Evolutionary conservation across 2,113 vertebrate species (phyloP), one percentile per base, ranked within the genome.

Genomic region (Panthera uncia): DNA sequence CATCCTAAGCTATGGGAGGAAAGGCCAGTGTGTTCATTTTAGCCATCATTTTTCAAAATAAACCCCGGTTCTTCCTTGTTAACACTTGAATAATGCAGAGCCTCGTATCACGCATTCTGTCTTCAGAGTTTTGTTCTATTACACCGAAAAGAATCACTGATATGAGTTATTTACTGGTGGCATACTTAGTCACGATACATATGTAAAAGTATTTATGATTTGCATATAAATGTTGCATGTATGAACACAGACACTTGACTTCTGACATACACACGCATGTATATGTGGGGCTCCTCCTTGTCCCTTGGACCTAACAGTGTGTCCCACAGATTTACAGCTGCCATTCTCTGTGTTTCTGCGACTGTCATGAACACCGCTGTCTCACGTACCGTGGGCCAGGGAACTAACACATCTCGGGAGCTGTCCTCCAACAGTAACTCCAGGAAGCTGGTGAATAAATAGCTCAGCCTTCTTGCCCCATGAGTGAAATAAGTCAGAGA

Each of bases 231-330:
- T 25, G 38, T 6, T 52, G 9, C 38, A 31, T 48, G 21, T 45
- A 19, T 69, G 41, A 82, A 25, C 52, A 82, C 13, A 78, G 23
- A 76, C 7, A 1, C 11, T 41, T 74, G 63, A 19, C 41, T 71
- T 83, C 18, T 36, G 21, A 31, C 16, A 36, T 23, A 27, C 5
- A 74, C 0, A 3, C 66, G 71, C 66, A 48, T 27, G 45, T 55
- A 5, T 29, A 66, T 11, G 1, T 18, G 21, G 38, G 18, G 1
- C 0, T 5, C 9, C 0, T 33, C 15, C 10, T 0, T 68, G 61
- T n/a, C 36, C 41, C 36, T 10, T 36, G 25, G 41, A 48, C 36
- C 25, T 27, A 4, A 2, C 36, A 36, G 4, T 0, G 0, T 19
- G 5, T 57, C 33, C 66, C 36, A 33, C 29, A 87, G 45, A 14